Evolutionary conservation across 1,140 invertebrate genomes (phyloP), one percentile per base, ranked within the genome.

Genomic region (Drosophila kurseongensis): DNA sequence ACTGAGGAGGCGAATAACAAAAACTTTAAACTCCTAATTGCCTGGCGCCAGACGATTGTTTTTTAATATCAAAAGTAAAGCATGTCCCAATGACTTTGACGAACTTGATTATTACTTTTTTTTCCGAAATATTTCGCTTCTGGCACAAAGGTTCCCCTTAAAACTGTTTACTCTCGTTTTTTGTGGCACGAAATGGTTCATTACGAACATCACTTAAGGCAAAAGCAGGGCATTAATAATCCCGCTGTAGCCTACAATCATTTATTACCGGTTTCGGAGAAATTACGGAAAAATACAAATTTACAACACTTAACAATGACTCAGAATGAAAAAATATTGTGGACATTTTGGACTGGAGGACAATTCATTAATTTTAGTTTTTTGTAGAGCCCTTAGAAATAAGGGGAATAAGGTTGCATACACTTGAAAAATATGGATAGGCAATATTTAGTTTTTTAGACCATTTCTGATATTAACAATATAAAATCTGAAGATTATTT

Each of bases 1-100:
- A 27, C 12, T 41, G 40, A 35, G 14, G 12, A 50, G 27, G 12
- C 29, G 35, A 68, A 68, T 14, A 40, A 56, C 47, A 73, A 77
- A 72, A 73, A 76, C 60, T 71, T 75, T 58, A 78, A 86, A 54
- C 45, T 76, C 74, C 75, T 86, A 67, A 86, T 86, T 86, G 83
- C 58, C 29, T 65, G 82, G 82, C 82, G 82, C 82, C 82, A 86
- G 69, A 78, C 82, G 48, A 57, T 86, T 65, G 58, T 72, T 71
- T 75, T 62, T 71, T 42, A 51, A 68, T 56, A 75, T 67, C 42
- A 59, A 84, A 57, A 66, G 44, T 78, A 56, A 75, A 61, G 71
- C 51, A 71, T 60, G 59, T 52, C 9, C 16, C 45, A 40, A 56
- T 56, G 59, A 35, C 23, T 51, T 32, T 71, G 52, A 44, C 13